Evolutionary conservation across 1,140 invertebrate species (phyloP).

Genomic region (Hyphantria cunea): DNA sequence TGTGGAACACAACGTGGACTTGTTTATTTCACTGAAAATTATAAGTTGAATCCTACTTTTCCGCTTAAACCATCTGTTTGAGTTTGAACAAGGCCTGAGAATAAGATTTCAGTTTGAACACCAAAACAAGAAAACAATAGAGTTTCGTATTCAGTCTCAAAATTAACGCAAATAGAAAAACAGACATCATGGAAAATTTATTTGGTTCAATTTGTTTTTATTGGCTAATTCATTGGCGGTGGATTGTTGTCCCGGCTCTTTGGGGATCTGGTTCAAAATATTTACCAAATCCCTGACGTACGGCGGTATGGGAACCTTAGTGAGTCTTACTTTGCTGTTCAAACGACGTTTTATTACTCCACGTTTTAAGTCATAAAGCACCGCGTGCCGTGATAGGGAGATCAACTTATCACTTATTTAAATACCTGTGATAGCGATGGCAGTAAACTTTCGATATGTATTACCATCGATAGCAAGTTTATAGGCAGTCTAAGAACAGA

Average conservation of each 20-base stretch:
- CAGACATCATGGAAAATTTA: constrained; percentile 69
- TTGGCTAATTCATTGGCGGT: constrained; percentile 74
- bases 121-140: constrained; percentile 38
- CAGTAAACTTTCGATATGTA: not conserved
- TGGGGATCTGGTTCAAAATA: constrained; percentile 42
- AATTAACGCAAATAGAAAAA: constrained; percentile 58
- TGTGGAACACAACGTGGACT: constrained; percentile 15
- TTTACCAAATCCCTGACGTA: constrained; percentile 59
- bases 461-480: not conserved
- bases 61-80: constrained; percentile 3
- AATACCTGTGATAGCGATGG: not conserved
- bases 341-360: constrained; percentile 58
- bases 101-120: not conserved
- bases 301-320: constrained; percentile 30
- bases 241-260: constrained; percentile 43
- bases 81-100: not conserved
- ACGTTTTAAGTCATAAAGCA: constrained; percentile 57
- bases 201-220: constrained; percentile 76
- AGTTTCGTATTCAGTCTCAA: constrained; percentile 24
- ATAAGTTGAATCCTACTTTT: constrained; percentile 18
- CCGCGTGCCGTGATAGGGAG: constrained; percentile 14
- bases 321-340: constrained; percentile 44
- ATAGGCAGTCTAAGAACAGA: too few relatives aligned
- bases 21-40: constrained; percentile 25
- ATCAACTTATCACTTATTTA: constrained; percentile 19